Evolutionary conservation across 2,888 invertebrate species (phyloP).

Genomic region (Drosophila recens): DNA sequence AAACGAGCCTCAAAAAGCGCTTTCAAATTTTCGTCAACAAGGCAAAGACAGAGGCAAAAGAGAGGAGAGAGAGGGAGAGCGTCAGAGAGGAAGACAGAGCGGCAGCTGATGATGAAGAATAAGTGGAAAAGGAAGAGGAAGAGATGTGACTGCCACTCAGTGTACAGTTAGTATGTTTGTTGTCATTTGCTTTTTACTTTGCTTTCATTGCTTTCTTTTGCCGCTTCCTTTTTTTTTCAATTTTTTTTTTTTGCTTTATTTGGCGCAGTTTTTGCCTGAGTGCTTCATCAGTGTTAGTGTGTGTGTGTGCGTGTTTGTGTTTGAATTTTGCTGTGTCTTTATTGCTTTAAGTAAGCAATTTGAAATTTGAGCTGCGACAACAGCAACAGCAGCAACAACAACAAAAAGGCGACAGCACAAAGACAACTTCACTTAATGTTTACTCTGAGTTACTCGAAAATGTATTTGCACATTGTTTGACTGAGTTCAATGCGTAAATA

Average conservation of each 20-base stretch:
- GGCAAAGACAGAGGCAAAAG: background rate
- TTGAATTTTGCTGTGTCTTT: constrained; percentile 63
- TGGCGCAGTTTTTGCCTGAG: constrained; percentile 58
- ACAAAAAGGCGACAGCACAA: constrained; percentile 27
- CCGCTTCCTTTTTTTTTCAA: background rate
- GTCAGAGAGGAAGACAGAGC: background rate
- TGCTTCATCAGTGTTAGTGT: constrained; percentile 38
- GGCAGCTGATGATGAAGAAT: constrained; percentile 10
- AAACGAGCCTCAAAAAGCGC: constrained; percentile 50
- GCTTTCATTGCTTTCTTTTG: constrained; percentile 43
- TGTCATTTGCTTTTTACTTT: constrained; percentile 60
- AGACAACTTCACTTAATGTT: constrained; percentile 45
- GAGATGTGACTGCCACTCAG: constrained; percentile 19
- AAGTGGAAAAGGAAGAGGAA: background rate
- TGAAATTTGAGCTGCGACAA: constrained; percentile 74
- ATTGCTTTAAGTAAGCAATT: constrained; percentile 80
- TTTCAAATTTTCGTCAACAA: constrained; percentile 50
- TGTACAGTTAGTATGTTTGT: constrained; percentile 39
- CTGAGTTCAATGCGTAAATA: constrained; percentile 14
- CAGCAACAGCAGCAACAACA: constrained; percentile 33
- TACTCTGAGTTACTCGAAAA: constrained; percentile 51
- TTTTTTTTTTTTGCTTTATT: constrained; percentile 40
- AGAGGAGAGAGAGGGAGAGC: background rate
- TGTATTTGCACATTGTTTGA: constrained; percentile 65
- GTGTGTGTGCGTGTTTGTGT: constrained; percentile 30